Evolutionary conservation across 2,888 invertebrate genomes (phyloP).

Genomic region (Serripes groenlandicus): DNA sequence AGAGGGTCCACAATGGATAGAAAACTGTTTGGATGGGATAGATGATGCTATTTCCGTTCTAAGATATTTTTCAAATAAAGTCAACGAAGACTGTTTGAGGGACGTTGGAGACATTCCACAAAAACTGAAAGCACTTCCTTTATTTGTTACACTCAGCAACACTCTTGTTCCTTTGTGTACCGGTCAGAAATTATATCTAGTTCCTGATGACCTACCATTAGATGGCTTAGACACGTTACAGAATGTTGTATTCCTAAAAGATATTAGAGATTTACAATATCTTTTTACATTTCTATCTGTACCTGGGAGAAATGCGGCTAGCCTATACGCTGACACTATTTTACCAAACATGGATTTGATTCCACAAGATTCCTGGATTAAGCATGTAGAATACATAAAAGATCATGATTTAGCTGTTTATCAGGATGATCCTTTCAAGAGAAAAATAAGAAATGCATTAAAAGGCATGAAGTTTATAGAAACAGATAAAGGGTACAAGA

Average conservation of each 20-base stretch:
- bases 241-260: not conserved
- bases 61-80: not conserved
- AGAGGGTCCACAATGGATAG: too few relatives aligned
- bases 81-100: not conserved
- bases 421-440: not conserved
- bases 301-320: not conserved
- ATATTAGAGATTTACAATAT: not conserved
- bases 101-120: not conserved
- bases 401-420: not conserved
- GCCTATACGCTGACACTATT: constrained; percentile 7
- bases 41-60: not conserved
- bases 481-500: constrained; percentile 3
- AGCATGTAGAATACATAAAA: constrained; percentile 18
- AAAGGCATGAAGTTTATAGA: constrained; percentile 13
- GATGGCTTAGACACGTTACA: not conserved
- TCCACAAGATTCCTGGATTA: not conserved
- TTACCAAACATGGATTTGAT: constrained; percentile 17
- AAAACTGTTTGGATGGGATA: too few relatives aligned
- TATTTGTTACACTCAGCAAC: constrained; percentile 5
- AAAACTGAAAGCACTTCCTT: constrained; percentile 5
- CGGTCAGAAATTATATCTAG: not conserved
- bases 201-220: not conserved
- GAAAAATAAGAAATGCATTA: not conserved
- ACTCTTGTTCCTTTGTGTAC: not conserved
- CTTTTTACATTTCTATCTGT: not conserved